Base-by-base conservation (phyloP, 2,888 invertebrate species). In the Allygus modestus region DNA sequence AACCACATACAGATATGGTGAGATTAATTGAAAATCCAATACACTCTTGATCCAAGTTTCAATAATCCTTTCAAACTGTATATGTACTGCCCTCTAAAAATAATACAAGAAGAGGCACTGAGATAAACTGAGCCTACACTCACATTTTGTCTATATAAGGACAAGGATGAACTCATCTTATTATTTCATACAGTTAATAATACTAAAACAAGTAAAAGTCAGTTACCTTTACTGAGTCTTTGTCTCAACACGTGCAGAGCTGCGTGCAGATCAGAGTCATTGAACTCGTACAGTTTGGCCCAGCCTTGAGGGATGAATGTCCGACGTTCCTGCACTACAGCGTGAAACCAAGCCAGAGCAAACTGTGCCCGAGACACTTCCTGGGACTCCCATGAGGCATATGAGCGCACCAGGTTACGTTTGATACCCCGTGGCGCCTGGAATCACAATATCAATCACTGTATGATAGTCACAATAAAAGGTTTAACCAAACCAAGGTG, bases 291-390 rank as follows among this genome's bases (percentile, higher is more conserved):
- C 89, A 94, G 94, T 89, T 95, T 96, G 0, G 95, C 95, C 97
- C 97, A 98, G 0, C 97, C 96, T 92, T 97, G 97, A 0, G 98
- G 98, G 88, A 98, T 96, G 90, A 95, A 99, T 81, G 95, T 96
- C 85, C 99, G 92, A 58, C 99, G 92, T 91, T 99, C 99, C 90
- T 96, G 96, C 81, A 98, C 92, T 17, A 98, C 92, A 0, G 99
- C 97, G 90, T 99, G 98, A 84, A 97, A 92, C 93, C 96, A 96
- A 86, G 98, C 95, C 20, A 98, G 91, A 7, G 96, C 94, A 88
- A 99, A 94, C 84, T 96, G 89, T 0, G 93, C 91, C 88, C 92
- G 92, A 0, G 90, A 88, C n/a, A 87, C 87, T 88, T 46, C 88
- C 12, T 89, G 87, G 26, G 91, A 90, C 17, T 92, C 92, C 94